Conservation (phyloP, 2,797 vertebrate genomes). For the Vipera latastei region DNA sequence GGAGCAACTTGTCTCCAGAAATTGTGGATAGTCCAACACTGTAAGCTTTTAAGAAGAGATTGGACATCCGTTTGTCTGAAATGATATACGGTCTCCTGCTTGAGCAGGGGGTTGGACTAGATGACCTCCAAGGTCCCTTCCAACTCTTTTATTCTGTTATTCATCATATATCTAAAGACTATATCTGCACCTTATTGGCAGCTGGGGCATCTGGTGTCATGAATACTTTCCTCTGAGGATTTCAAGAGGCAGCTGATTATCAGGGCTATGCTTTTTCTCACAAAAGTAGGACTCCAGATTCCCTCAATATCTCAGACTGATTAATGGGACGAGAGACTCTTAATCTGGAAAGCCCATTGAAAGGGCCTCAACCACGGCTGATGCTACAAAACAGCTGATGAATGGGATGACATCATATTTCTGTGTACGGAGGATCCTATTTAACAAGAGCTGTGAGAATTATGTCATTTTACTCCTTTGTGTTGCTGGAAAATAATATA, state of each 20-base stretch:
- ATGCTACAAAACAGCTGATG: background rate
- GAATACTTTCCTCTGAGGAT: background rate
- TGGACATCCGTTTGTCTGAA: background rate
- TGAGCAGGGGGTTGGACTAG: too few relatives aligned
- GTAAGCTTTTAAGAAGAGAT: background rate
- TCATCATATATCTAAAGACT: background rate
- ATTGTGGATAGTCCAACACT: background rate
- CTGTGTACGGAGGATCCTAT: background rate
- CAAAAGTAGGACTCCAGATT: background rate
- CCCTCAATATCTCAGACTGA: background rate
- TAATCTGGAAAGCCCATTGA: background rate
- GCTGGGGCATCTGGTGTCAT: background rate
- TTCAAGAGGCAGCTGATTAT: constrained; percentile 2
- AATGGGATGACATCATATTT: background rate
- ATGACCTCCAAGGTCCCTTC: too few relatives aligned
- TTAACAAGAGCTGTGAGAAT: background rate
- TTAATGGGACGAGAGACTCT: background rate
- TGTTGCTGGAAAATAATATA: background rate
- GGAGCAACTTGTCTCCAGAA: background rate
- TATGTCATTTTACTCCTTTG: background rate
- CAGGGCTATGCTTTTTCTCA: background rate
- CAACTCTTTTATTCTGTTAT: background rate
- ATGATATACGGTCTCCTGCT: fast-evolving
- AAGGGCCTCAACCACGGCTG: background rate
- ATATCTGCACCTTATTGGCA: background rate